Evolutionary conservation across 2,113 vertebrate species (phyloP).

Genomic region (Ammospiza caudacuta): DNA sequence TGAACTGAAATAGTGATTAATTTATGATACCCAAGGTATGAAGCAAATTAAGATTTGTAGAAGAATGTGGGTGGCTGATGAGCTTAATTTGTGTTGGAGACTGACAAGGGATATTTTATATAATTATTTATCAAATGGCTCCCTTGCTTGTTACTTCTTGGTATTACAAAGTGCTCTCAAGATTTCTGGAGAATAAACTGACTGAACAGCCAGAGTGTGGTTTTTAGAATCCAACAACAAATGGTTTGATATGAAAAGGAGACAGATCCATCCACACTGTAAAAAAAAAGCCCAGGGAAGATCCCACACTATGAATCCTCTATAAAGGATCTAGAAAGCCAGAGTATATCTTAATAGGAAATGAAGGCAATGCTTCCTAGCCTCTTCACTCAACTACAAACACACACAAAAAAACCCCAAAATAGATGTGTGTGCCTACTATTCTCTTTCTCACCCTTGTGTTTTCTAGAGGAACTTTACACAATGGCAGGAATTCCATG

Average conservation of each 20-base stretch:
- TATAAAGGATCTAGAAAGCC: not conserved
- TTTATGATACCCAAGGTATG: not conserved
- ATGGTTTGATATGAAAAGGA: not conserved
- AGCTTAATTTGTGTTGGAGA: not conserved
- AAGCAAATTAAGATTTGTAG: slow-evolving; percentile 7
- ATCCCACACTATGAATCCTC: not conserved
- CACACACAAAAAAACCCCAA: too few relatives aligned
- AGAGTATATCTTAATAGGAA: not conserved
- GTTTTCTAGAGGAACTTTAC: too few relatives aligned
- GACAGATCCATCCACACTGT: not conserved
- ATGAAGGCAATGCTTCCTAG: too few relatives aligned
- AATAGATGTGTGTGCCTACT: too few relatives aligned
- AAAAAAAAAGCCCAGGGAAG: not conserved
- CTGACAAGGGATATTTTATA: not conserved
- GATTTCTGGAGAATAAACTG: slow-evolving; percentile 1
- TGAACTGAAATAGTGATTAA: not conserved
- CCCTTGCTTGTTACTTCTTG: slow-evolving; percentile 11
- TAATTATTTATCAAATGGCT: not conserved
- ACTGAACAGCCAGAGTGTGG: not conserved
- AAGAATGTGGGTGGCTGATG: not conserved
- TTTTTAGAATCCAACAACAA: not conserved
- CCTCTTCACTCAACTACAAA: too few relatives aligned
- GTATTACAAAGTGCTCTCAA: not conserved
- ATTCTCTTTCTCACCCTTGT: too few relatives aligned
- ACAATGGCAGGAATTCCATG: too few relatives aligned